phyloP scores from a whole-genome alignment of 1,140 invertebrate genomes.

The Trichonephila inaurata region DNA sequence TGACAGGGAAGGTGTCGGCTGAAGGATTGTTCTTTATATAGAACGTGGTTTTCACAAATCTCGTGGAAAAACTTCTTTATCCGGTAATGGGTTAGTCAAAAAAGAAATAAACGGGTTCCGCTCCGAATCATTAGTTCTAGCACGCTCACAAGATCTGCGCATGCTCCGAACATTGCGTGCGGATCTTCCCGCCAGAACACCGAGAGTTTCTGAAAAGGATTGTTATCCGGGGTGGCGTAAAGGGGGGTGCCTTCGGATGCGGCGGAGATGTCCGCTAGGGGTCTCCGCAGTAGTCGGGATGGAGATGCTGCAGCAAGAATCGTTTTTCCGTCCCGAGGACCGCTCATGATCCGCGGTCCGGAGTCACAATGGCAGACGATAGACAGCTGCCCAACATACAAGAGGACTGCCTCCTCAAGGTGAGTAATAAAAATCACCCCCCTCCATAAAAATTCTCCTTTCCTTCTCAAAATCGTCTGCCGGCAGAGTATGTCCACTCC shows the following conservation, averaged over 20 bases:
- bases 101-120: not conserved
- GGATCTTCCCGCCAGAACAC: conserved; percentile 24
- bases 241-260: conserved; percentile 51
- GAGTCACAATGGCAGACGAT: conserved; percentile 61
- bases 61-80: not conserved
- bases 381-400: conserved; percentile 74
- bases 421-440: not conserved
- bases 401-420: conserved; percentile 74
- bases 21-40: not conserved
- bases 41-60: not conserved
- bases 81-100: conserved; percentile 8
- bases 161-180: not conserved
- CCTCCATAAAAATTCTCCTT: not conserved
- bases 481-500: conserved; percentile 1
- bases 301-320: conserved; percentile 69
- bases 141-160: not conserved
- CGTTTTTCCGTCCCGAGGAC: conserved; percentile 51
- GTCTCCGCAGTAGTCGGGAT: conserved; percentile 66
- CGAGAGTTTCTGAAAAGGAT: conserved; percentile 32
- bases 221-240: not conserved
- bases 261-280: conserved; percentile 58
- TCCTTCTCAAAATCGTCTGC: not conserved
- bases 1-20: not conserved
- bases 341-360: conserved; percentile 38
- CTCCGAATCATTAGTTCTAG: conserved; percentile 2